phyloP scores from a whole-genome alignment of 2,888 invertebrate genomes.

The Andrena dorsata region DNA sequence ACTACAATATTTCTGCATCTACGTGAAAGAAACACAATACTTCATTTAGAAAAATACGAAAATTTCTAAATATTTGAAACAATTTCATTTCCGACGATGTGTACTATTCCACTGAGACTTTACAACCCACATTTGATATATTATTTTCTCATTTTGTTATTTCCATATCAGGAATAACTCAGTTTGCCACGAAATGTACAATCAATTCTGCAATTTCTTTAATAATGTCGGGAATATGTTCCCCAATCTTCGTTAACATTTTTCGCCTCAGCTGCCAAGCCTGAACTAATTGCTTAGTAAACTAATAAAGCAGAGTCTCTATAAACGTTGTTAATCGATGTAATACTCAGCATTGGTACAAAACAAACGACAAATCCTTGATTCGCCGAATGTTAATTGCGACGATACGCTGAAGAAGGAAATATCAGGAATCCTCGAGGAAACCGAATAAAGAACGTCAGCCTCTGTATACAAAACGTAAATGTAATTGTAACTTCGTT shows the following conservation, averaged over 20 bases:
- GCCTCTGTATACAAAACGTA: not conserved
- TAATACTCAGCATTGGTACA: slow-evolving; percentile 49
- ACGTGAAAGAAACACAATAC: too few species aligned
- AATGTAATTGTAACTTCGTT: slow-evolving; percentile 14
- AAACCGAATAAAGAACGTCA: not conserved
- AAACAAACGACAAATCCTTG: slow-evolving; percentile 29
- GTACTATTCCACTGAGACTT: too few species aligned
- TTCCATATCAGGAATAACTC: too few species aligned
- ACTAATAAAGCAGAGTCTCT: slow-evolving; percentile 24
- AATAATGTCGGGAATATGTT: not conserved
- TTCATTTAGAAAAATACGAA: too few species aligned
- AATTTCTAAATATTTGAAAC: too few species aligned
- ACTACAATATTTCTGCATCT: too few species aligned
- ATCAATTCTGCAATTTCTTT: not conserved
- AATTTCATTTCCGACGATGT: too few species aligned
- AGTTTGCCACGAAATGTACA: too few species aligned
- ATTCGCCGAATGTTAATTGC: slow-evolving; percentile 29
- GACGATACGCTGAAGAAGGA: not conserved
- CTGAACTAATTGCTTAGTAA: slow-evolving; percentile 30
- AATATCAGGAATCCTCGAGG: not conserved
- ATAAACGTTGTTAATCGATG: slow-evolving; percentile 52
- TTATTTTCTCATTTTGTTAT: too few species aligned
- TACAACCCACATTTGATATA: too few species aligned
- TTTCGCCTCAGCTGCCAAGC: slow-evolving; percentile 23
- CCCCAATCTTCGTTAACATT: slow-evolving; percentile 2